Base-by-base conservation (phyloP, 2,888 invertebrate species). In the Aradus depressus region DNA sequence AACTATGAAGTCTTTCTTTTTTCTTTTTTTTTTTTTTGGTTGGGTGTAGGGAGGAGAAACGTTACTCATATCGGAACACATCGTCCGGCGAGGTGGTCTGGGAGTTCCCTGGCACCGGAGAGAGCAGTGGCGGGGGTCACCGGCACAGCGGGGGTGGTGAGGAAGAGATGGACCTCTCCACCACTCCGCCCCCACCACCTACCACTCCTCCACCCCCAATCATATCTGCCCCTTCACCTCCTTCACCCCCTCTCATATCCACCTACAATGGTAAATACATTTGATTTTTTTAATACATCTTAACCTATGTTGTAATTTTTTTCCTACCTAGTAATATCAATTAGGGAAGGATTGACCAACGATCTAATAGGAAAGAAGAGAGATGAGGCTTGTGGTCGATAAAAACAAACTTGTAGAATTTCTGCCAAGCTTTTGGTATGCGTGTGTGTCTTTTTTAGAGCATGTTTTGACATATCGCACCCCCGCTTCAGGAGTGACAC, bases 31-130 rank as follows among this genome's bases (percentile, higher is more conserved):
- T 49, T 44, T 22, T 44, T 32, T 45, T 45, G 19, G 37, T 22
- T 6, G 39, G 51, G 42, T 59, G 39, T 75, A 80, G 80, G 69
- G 69, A 71, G 61, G 75, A 75, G 72, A 78, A 77, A 68, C 73
- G 79, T 60, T 81, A 81, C 70, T 79, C 72, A 72, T 81, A 80
- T 48, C 70, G 73, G 64, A 77, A 80, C 66, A 65, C 70, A 55
- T 63, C 65, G 55, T 75, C 72, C 22, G 76, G 76, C 28, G 73
- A 73, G 56, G 73, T 75, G 43, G 79, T 77, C 64, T 80, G 80
- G 80, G 77, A 77, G 59, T 81, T 74, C 65, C 77, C 77, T 19
- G 42, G 25, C 37, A 32, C 25, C 25, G 35, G 34, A 28, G 26
- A 16, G 21, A 51, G 34, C 26, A 32, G 31, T 10, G 31, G 26